Conservation (phyloP, 2,888 invertebrate genomes). For the Eumerus sabulonum region DNA sequence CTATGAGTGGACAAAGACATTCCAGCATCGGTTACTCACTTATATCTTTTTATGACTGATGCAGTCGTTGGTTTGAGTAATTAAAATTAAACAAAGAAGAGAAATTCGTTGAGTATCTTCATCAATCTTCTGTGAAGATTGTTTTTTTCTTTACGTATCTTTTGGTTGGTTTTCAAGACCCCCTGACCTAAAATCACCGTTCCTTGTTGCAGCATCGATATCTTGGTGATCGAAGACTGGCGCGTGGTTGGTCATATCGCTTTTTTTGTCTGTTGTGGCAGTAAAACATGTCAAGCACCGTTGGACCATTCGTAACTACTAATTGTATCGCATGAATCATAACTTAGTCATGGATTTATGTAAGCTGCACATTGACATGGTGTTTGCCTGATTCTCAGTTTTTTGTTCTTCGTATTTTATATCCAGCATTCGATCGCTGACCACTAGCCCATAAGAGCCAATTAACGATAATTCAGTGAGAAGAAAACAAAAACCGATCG, state of each 20-base stretch:
- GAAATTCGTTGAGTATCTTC: constrained; percentile 32
- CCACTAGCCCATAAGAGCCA: constrained; percentile 64
- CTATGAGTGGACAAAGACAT: constrained; percentile 45
- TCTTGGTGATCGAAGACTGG: background rate
- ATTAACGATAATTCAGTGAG: constrained; percentile 64
- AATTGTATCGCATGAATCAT: constrained; percentile 63
- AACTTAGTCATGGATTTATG: constrained; percentile 64
- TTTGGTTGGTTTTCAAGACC: constrained; percentile 28
- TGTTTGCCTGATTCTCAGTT: background rate
- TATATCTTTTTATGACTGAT: constrained; percentile 39
- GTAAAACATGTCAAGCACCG: constrained; percentile 58
- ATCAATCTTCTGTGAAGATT: constrained; percentile 48
- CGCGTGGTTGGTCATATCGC: no score
- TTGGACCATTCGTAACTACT: constrained; percentile 43
- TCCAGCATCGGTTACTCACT: constrained; percentile 41
- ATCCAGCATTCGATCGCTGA: constrained; percentile 48
- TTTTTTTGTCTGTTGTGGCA: constrained; percentile 42
- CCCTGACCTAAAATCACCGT: constrained; percentile 54
- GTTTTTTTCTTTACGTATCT: background rate
- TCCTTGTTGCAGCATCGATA: constrained; percentile 15
- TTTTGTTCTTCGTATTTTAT: constrained; percentile 29
- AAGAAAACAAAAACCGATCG: constrained; percentile 45
- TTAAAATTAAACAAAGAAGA: constrained; percentile 32
- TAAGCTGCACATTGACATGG: constrained; percentile 7
- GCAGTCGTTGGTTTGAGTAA: constrained; percentile 30